Evolutionary conservation across 2,888 invertebrate species (phyloP), one percentile per base, ranked within the genome.

Genomic region (Andrena camellia): DNA sequence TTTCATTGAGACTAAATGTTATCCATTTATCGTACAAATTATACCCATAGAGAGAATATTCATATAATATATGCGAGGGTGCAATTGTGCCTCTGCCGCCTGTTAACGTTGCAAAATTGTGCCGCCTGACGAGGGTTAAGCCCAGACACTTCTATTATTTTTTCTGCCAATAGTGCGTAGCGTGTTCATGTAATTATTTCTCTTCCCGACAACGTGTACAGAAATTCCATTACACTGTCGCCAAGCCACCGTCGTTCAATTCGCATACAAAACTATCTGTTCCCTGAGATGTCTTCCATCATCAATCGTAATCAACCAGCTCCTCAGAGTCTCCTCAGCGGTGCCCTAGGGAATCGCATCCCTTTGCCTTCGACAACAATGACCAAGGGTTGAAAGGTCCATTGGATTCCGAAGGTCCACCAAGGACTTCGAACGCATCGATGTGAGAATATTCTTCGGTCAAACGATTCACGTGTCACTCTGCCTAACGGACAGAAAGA

Each of bases 391-490:
- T 42, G 17, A 42, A 42, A 17, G 42, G 42, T 42, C 4, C 42
- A 42, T 17, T 42, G 42, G 17, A 13, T 42, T 17, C 5, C 17
- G 8, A 31, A 33, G 31, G 54, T 54, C 20, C 31, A 2, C n/a
- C n/a, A 52, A 52, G 17, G 23, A 57, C 17, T 31, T 33, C 33
- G 60, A 50, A 60, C 10, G 48, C 35, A 69, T n/a, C 54, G 60
- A 60, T 23, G 29, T 42, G 29, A 26, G 42, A 62, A 69, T 80
- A 80, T 80, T 26, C 62, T 17, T 23, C 72, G 57, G 71, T 50
- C 73, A 50, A 31, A 64, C 23, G 17, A 59, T 57, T 66, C 64
- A 64, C 67, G 54, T 67, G 64, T 71, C 70, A 31, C n/a, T 8
- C 20, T 26, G 23, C 10, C 42, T 2, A 23, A 31, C 17, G 8